Conservation (phyloP, 92 coral and sea anemone genomes). For the Epizoanthus ramosus region DNA sequence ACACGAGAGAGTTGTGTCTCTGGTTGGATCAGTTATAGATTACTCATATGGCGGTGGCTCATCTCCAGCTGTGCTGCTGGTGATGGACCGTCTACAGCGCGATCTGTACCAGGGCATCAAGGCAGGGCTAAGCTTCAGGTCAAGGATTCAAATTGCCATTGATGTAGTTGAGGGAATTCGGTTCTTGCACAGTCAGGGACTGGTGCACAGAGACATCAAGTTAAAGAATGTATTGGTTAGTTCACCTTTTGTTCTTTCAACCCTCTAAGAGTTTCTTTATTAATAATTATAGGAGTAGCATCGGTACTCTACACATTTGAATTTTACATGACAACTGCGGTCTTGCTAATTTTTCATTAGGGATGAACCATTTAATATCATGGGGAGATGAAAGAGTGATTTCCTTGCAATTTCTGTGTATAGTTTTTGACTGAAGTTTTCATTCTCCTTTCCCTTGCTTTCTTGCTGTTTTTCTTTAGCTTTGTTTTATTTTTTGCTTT, state of each 20-base stretch:
- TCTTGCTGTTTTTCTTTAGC: no score
- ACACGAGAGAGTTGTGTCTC: constrained; percentile 88
- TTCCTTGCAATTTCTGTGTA: no score
- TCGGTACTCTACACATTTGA: no score
- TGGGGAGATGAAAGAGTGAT: no score
- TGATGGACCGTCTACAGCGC: constrained; percentile 94
- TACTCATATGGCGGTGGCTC: constrained; percentile 95
- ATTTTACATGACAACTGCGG: no score
- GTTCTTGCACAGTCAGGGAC: constrained; percentile 95
- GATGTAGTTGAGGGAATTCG: constrained; percentile 98
- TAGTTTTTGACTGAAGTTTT: no score
- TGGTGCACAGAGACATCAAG: constrained; percentile 96
- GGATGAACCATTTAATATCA: no score
- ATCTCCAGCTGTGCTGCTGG: constrained; percentile 93
- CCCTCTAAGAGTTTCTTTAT: no score
- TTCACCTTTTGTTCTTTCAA: background rate
- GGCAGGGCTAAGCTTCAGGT: constrained; percentile 82
- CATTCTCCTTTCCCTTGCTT: no score
- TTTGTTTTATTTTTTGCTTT: no score
- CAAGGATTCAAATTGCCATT: constrained; percentile 86
- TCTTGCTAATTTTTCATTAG: no score
- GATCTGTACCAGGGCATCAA: constrained; percentile 98
- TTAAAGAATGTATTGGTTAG: constrained; percentile 95
- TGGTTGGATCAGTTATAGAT: constrained; percentile 95
- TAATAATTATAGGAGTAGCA: no score